Evolutionary conservation across 2,888 invertebrate species (phyloP).

Genomic region (Fragum fragum): DNA sequence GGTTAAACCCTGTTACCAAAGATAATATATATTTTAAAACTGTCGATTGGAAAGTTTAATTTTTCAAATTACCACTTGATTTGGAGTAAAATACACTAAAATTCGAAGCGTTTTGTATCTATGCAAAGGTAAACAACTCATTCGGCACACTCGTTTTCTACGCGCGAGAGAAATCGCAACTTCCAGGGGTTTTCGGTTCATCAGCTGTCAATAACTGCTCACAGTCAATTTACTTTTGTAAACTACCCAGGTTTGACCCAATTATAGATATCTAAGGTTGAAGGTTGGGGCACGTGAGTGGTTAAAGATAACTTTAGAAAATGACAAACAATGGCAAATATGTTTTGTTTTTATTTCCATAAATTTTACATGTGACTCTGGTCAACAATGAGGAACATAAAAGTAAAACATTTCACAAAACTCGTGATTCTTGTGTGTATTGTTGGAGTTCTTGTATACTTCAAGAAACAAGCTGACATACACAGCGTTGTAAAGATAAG

Average conservation of each 20-base stretch:
- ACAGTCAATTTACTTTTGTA: not conserved
- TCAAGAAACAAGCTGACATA: constrained; percentile 35
- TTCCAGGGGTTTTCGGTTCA: not conserved
- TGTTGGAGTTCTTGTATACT: constrained; percentile 37
- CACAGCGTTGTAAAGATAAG: constrained; percentile 32
- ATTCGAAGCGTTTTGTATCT: constrained; percentile 8
- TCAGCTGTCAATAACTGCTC: not conserved
- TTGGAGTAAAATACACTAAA: not conserved
- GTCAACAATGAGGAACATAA: constrained; percentile 36
- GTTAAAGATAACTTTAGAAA: not conserved
- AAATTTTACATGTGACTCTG: not conserved
- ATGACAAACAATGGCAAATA: not conserved
- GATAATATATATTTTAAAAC: not conserved
- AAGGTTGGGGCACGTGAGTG: constrained; percentile 20
- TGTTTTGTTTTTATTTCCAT: too few relatives aligned
- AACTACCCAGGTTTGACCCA: not conserved
- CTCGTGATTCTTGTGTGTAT: constrained; percentile 41
- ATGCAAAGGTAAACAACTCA: constrained; percentile 20
- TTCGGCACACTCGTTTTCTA: not conserved
- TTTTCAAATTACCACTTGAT: not conserved
- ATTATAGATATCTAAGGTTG: not conserved
- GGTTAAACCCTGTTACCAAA: not conserved
- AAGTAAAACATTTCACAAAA: constrained; percentile 54
- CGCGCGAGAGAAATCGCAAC: not conserved
- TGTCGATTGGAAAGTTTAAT: not conserved